phyloP scores from a whole-genome alignment of 2,888 invertebrate species.

The Linnaemya vulpina region DNA sequence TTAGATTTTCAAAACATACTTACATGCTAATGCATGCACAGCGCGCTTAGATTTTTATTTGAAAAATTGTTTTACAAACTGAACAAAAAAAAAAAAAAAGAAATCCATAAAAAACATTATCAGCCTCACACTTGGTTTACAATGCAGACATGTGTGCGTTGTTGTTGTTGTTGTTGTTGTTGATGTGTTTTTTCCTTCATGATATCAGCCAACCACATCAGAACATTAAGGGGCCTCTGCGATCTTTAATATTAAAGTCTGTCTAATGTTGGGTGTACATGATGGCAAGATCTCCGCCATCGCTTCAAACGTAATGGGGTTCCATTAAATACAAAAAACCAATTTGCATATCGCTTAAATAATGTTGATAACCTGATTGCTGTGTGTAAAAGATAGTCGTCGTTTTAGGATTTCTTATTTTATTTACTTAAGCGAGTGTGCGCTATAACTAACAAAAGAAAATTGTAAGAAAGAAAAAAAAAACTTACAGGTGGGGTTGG shows the following conservation, averaged over 20 bases:
- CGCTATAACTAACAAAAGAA: background rate
- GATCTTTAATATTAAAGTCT: conserved; percentile 32
- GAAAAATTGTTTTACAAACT: conserved; percentile 68
- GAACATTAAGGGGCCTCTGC: conserved; percentile 38
- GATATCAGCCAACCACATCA: conserved; percentile 60
- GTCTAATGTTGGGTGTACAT: conserved; percentile 52
- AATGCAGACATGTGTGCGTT: conserved; percentile 38
- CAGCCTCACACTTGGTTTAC: conserved; percentile 59
- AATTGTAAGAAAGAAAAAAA: background rate
- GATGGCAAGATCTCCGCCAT: conserved; percentile 66
- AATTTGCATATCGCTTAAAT: conserved; percentile 72
- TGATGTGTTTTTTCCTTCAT: background rate
- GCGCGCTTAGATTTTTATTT: conserved; percentile 66
- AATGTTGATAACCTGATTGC: conserved; percentile 71
- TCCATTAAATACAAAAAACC: conserved; percentile 71
- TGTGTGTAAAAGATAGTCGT: conserved; percentile 55
- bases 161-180: background rate
- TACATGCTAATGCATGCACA: conserved; percentile 40
- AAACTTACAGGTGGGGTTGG: background rate
- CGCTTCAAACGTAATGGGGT: conserved; percentile 69
- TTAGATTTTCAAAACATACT: conserved; percentile 55
- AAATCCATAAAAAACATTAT: conserved; percentile 46
- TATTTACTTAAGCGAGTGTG: conserved; percentile 15
- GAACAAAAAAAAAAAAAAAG: conserved; percentile 12
- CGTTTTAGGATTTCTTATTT: conserved; percentile 32